phyloP scores from a whole-genome alignment of 64 coral and sea anemone species.

The Dendronephthya gigantea region DNA sequence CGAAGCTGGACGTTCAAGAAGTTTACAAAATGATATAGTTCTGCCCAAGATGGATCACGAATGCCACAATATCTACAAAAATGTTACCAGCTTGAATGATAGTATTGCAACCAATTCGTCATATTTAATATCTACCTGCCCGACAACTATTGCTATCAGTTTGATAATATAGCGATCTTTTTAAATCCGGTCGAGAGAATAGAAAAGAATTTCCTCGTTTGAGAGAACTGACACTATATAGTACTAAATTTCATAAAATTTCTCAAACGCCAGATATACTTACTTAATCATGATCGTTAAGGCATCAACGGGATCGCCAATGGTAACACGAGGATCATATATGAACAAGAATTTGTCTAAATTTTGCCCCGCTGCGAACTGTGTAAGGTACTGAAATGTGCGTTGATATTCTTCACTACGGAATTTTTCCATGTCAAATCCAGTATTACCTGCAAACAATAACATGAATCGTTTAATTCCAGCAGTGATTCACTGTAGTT shows the following conservation, averaged over 20 bases:
- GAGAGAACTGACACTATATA: too few species aligned
- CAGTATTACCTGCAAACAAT: not conserved
- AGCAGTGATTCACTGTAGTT: too few species aligned
- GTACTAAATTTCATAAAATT: too few species aligned
- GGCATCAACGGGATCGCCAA: constrained; percentile 8
- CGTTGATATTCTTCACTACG: constrained; percentile 47
- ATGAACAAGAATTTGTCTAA: constrained; percentile 28
- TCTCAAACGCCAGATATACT: not conserved
- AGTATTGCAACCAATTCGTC: too few species aligned
- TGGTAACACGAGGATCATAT: not conserved
- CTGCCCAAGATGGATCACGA: constrained; percentile 70
- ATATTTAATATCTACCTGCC: too few species aligned
- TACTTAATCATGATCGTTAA: constrained; percentile 33
- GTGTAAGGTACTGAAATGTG: constrained; percentile 54
- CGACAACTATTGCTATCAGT: too few species aligned
- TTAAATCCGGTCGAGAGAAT: too few species aligned
- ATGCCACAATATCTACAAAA: constrained; percentile 69
- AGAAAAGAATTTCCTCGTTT: too few species aligned
- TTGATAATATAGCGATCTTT: too few species aligned
- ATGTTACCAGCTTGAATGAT: not conserved
- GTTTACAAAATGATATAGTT: constrained; percentile 69
- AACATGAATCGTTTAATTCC: too few species aligned
- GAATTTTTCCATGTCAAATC: constrained; percentile 49
- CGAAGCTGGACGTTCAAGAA: constrained; percentile 65
- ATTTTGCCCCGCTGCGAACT: constrained; percentile 14